Evolutionary conservation across 1,140 invertebrate genomes (phyloP).

Genomic region (Paraescarpia echinospica): DNA sequence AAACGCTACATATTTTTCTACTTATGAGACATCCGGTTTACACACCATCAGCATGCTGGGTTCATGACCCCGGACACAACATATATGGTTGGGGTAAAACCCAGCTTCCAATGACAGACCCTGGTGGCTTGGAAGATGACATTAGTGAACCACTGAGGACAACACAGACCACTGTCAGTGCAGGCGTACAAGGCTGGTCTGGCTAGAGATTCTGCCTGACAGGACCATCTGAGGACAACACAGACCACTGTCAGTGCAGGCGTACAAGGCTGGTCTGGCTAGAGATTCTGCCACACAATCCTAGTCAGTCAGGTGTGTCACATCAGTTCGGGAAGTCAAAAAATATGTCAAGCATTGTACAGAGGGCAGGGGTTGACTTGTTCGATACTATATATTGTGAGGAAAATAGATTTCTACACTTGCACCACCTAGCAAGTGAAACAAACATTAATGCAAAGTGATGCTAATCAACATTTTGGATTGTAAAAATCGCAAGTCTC

Average conservation of each 20-base stretch:
- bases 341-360: no score
- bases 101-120: background rate
- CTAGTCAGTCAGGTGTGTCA: no score
- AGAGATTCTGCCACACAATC: background rate
- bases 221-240: no score
- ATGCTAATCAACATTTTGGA: no score
- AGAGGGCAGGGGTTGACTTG: no score
- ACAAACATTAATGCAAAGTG: no score
- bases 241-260: background rate
- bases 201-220: background rate
- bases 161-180: background rate
- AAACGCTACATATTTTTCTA: no score
- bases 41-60: background rate
- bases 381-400: no score
- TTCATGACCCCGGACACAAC: background rate
- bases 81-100: background rate
- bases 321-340: no score
- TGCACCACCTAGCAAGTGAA: no score
- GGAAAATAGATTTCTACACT: no score
- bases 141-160: background rate
- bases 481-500: no score
- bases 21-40: background rate
- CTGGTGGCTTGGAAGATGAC: background rate
- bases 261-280: background rate
- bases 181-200: background rate